Conservation (phyloP, 1,140 invertebrate genomes). For the Tetramorium alpestre region DNA sequence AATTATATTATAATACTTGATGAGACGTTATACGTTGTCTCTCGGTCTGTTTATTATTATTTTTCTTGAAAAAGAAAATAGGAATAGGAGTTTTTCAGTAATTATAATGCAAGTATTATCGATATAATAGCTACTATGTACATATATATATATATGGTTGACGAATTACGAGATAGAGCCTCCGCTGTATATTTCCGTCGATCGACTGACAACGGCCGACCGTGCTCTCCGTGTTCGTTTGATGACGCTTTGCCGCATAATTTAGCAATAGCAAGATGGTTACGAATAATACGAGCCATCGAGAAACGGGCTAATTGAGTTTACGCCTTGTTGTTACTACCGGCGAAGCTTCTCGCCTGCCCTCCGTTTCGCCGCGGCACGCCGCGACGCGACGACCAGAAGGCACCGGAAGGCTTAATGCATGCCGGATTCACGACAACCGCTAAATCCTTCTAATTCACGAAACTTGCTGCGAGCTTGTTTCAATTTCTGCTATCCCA, state of each 20-base stretch:
- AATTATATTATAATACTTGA: not conserved
- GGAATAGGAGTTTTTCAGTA: not conserved
- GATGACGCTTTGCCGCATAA: constrained; percentile 1
- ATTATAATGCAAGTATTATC: not conserved
- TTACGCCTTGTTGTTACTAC: constrained; percentile 5
- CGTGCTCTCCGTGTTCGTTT: not conserved
- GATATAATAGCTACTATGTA: too few species aligned
- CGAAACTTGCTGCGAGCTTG: constrained; percentile 50
- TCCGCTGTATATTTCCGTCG: not conserved
- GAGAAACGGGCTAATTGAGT: constrained; percentile 55
- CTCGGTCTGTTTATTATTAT: not conserved
- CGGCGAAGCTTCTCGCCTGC: not conserved
- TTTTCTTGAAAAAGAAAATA: not conserved
- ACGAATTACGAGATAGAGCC: not conserved
- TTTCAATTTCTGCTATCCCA: constrained; percentile 24
- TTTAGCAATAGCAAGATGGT: constrained; percentile 18
- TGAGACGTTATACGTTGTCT: not conserved
- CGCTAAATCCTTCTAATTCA: not conserved
- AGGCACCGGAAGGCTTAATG: constrained; percentile 45
- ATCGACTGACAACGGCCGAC: not conserved
- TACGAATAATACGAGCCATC: constrained; percentile 18
- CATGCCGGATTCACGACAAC: constrained; percentile 2
- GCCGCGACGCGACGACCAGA: not conserved
- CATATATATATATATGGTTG: not conserved
- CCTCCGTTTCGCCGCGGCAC: too few species aligned